These are phyloP conservation scores for Fissipunctia ypsillon DNA, from an alignment of 2,888 invertebrate genomes.

Conservation along the genomic window DNA sequence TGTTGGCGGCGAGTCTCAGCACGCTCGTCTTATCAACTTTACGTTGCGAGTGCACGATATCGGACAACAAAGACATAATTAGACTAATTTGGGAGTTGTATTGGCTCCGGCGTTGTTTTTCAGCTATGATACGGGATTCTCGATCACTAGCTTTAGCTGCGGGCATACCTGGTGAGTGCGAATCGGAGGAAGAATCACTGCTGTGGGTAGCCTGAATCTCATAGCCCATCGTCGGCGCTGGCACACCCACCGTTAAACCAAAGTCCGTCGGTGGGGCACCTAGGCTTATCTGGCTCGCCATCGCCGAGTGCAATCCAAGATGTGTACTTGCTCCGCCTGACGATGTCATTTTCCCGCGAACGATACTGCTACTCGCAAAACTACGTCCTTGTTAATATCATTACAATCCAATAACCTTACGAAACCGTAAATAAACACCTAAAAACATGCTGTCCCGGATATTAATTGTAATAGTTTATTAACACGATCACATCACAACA, in stretches of 20 bases:
- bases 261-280: constrained; percentile 74
- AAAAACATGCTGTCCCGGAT: constrained; percentile 46
- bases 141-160: constrained; percentile 92
- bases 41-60: constrained; percentile 95
- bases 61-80: constrained; percentile 95
- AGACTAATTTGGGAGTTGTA: constrained; percentile 96
- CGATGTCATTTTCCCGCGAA: constrained; percentile 80
- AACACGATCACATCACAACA: constrained; percentile 53
- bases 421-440: constrained; percentile 43
- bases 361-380: constrained; percentile 68
- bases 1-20: constrained; percentile 96
- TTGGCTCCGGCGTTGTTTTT: constrained; percentile 97
- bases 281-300: constrained; percentile 75
- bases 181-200: constrained; percentile 87
- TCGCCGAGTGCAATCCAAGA: constrained; percentile 75
- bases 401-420: constrained; percentile 70
- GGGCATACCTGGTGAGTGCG: constrained; percentile 84
- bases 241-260: constrained; percentile 76
- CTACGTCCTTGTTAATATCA: constrained; percentile 75
- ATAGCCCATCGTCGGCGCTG: constrained; percentile 72
- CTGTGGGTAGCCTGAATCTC: constrained; percentile 75
- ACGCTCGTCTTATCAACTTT: constrained; percentile 98
- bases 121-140: constrained; percentile 96
- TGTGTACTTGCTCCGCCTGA: constrained; percentile 75
- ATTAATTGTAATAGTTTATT: constrained; percentile 11